Evolutionary conservation across 1,140 invertebrate species (phyloP).

Genomic region (Temnothorax curvispinosus): DNA sequence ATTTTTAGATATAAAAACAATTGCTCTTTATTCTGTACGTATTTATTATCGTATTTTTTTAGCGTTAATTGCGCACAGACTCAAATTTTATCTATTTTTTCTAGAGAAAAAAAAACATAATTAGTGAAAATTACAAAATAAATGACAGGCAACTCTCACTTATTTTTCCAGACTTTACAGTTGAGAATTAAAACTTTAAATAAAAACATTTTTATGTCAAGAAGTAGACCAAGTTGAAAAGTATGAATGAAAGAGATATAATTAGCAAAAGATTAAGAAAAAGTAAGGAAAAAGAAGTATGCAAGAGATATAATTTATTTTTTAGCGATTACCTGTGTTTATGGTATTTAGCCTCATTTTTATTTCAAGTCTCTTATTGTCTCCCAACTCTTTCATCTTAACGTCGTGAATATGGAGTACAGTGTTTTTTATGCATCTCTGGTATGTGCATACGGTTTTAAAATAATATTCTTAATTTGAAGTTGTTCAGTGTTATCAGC

Average conservation of each 20-base stretch:
- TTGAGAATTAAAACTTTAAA: neutral
- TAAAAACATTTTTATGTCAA: neutral
- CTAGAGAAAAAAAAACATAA: neutral
- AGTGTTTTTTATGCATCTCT: neutral
- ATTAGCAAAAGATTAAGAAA: neutral
- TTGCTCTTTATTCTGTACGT: neutral
- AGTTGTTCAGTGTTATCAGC: neutral
- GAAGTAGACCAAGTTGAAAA: neutral
- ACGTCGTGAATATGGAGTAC: neutral
- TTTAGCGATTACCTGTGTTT: neutral
- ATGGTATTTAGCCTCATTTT: neutral
- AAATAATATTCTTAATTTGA: neutral
- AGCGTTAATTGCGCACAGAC: neutral
- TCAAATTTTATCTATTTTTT: neutral
- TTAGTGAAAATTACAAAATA: neutral
- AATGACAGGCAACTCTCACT: neutral
- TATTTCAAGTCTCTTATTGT: conserved; percentile 1
- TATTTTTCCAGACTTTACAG: neutral
- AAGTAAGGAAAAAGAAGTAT: neutral
- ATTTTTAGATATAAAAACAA: neutral
- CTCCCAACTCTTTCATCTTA: neutral
- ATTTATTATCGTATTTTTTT: neutral
- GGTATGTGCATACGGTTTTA: neutral
- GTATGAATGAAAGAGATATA: neutral
- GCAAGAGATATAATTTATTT: neutral